Base-by-base conservation (phyloP, 53 echinoderm and acorn worm species). In the Hippasteria phrygiana region DNA sequence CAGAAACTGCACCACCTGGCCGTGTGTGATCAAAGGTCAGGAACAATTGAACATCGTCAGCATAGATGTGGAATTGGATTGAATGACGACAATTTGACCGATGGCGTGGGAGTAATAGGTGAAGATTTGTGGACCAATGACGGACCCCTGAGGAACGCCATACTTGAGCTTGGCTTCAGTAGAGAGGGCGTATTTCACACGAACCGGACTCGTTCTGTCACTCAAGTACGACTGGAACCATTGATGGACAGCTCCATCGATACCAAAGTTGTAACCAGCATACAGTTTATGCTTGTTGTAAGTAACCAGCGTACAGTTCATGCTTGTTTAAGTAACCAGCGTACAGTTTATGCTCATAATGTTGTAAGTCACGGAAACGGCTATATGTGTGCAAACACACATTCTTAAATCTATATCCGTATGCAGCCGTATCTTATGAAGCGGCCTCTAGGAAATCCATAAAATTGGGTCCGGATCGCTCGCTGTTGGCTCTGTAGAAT, bases 51-150 rank as follows among this genome's bases (percentile, higher is more conserved):
- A 71, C 34, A 20, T 71, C 34, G 41, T 71, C 31, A 71, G 72
- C 72, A 71, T 76, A 76, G 16, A 12, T 76, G 33, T 46, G 50
- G 34, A 28, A 18, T 5, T 76, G 48, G 27, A 41, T 31, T 4
- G 48, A 47, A 6, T 76, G 47, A 2, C 33, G 31, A 54, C 43
- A 18, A 78, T 54, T 46, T 53, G 55, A 8, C 26, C 78, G 54
- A 78, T 36, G 55, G 1, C 4, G 59, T 38, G 51, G 7, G 46
- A 50, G 48, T 76, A 76, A 38, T 78, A 78, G 5, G 78, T 78
- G 55, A 78, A 78, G 0, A 37, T 17, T 42, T 74, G 74, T 22
- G 74, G 74, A 46, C 74, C 74, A 74, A 74, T 42, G 20, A 74
- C 74, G n/a, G 74, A 74, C 3, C 40, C 74, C 0, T 74, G 40